These are phyloP conservation scores for Erebia palarica DNA, from an alignment of 2,888 invertebrate genomes.

Conservation along the genomic window DNA sequence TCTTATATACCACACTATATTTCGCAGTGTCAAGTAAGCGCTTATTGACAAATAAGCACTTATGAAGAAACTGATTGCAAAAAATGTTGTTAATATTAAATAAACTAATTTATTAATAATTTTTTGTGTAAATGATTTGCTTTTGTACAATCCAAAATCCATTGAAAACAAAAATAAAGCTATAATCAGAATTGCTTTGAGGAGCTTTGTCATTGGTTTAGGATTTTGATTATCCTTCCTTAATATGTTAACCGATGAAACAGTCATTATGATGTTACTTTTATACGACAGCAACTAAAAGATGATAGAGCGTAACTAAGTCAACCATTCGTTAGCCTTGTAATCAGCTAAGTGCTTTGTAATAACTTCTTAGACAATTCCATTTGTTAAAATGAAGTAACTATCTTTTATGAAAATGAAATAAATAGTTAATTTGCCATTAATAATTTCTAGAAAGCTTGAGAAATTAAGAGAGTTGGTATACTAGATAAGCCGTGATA, in stretches of 20 bases:
- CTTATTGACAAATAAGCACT: background rate
- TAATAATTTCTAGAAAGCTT: no score
- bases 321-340: background rate
- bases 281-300: background rate
- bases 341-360: slow-evolving; percentile 7
- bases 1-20: background rate
- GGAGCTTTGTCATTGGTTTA: slow-evolving; percentile 10
- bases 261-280: slow-evolving; percentile 5
- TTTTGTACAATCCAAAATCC: slow-evolving; percentile 22
- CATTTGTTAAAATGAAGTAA: no score
- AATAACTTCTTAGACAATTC: background rate
- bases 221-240: background rate
- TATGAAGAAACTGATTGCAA: background rate
- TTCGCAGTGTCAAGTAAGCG: background rate
- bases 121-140: slow-evolving; percentile 7
- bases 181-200: background rate
- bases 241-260: background rate
- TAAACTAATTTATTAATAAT: background rate
- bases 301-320: background rate
- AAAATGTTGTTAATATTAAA: background rate
- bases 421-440: no score
- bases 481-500: no score
- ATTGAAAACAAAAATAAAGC: slow-evolving; percentile 5
- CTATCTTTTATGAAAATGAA: no score
- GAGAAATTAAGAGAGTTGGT: no score